Base-by-base conservation (phyloP, 2,113 vertebrate species). In the Turnix velox region DNA sequence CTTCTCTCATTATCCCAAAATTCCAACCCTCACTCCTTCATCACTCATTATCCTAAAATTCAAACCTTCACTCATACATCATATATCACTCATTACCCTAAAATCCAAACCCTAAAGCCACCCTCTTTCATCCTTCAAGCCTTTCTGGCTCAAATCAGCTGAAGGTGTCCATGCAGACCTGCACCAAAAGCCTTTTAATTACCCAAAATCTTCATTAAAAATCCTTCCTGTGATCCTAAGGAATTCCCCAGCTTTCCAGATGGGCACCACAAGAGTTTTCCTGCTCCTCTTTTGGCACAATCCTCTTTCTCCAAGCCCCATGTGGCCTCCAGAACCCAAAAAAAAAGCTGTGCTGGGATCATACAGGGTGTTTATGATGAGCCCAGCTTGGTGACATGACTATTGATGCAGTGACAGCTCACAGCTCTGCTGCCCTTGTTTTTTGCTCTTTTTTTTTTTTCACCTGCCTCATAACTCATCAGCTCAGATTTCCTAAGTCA, bases 211-310 rank as follows among this genome's bases (percentile, higher is more conserved):
- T 49, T 77, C 20, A 39, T 73, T 18, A 12, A 43, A 51, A 51
- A 5, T 6, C 18, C 62, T 51, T 14, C 25, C 27, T 13, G 42
- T 2, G 6, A 31, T 28, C 33, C 18, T 28, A 51, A 67, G 57
- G 52, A 85, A 49, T 8, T 42, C 31, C 12, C 9, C n/a, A n/a
- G 31, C n/a, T 82, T 75, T 58, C 42, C 74, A 72, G 81, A 45
- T 48, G 43, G 65, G 65, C 54, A 33, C 52, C 65, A 33, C 22
- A 52, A 33, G 42, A 42, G 57, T 66, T 24, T 49, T 18, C 63
- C 25, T 17, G 7, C 22, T 78, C 25, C 48, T 39, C 66, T 58
- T 67, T 33, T 0, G 0, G 0, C 3, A 13, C 19, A 2, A 42
- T n/a, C 40, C 30, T 54, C 9, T 39, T 80, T 59, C 76, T 42